These are phyloP conservation scores for Conger conger DNA, from an alignment of 2,113 vertebrate species.

Conservation along the genomic window DNA sequence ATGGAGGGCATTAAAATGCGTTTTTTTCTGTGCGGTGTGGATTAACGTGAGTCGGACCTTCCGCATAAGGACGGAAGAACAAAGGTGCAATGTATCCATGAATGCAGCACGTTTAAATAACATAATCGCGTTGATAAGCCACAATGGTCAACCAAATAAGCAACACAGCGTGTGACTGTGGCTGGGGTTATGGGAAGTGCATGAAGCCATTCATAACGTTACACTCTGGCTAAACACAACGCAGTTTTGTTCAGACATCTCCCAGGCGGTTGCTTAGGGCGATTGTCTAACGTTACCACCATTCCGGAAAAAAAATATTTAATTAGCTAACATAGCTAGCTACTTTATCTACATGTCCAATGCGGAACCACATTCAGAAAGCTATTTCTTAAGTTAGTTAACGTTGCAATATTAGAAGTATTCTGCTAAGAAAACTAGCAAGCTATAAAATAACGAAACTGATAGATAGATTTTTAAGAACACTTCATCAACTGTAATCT, in stretches of 20 bases:
- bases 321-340: background rate
- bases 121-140: background rate
- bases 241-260: slow-evolving; percentile 1
- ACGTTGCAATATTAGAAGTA: background rate
- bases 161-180: slow-evolving; percentile 5
- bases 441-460: background rate
- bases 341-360: background rate
- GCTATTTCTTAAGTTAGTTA: background rate
- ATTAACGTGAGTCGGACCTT: background rate
- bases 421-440: background rate
- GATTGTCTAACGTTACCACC: background rate
- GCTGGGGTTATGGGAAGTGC: slow-evolving; percentile 1
- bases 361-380: background rate
- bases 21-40: background rate
- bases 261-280: slow-evolving; percentile 1
- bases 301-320: background rate
- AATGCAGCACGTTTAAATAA: slow-evolving; percentile 2
- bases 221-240: slow-evolving; percentile 3
- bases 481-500: slow-evolving; percentile 9
- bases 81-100: slow-evolving; percentile 7
- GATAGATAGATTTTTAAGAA: background rate
- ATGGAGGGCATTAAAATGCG: background rate
- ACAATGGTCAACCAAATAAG: background rate
- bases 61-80: background rate
- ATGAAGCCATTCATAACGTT: slow-evolving; percentile 1